Evolutionary conservation across 2,113 vertebrate genomes (phyloP), one percentile per base, ranked within the genome.

Genomic region (Dromaius novaehollandiae): DNA sequence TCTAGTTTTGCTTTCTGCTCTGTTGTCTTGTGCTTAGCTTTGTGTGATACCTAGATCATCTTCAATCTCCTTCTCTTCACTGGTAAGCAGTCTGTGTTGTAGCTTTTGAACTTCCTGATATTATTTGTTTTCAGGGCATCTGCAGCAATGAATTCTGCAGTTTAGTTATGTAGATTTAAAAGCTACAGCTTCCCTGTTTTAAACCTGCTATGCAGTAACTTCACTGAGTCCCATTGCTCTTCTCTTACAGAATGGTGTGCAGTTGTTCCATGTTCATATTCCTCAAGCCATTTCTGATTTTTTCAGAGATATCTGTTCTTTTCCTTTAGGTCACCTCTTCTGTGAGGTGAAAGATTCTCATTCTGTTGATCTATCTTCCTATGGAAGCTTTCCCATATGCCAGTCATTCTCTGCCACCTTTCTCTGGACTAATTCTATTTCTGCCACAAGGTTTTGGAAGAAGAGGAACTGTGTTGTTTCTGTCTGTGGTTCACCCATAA

Each of bases 211-310:
- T 58, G 46, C 20, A 10, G 8, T 20, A 22, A 51, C 51, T 63
- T 64, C 18, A 21, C 20, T 14, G 20, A 58, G 58, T 46, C 24
- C 34, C 16, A 14, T 7, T 61, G 56, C 16, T 26, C 51, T 61
- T 26, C 8, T 58, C 51, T 36, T 36, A 9, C 0, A 2, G 74
- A 64, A 50, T 7, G 30, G 13, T 4, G 5, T 51, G n/a, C 40
- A 32, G 28, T 9, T 30, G 5, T 34, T 58, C 32, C 53, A 77
- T 34, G 20, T 51, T 70, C 42, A 3, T 0, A 0, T 61, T 40
- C 26, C 30, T 58, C 36, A 22, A 19, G 12, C 71, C 30, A 6
- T 70, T 70, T 55, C 58, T 13, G 0, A 5, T 66, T 73, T 66
- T 66, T 68, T 73, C 20, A 51, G 69, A 77, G 80, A 42, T 42